phyloP scores from a whole-genome alignment of 1,140 invertebrate genomes.

The Diachasmimorpha longicaudata region DNA sequence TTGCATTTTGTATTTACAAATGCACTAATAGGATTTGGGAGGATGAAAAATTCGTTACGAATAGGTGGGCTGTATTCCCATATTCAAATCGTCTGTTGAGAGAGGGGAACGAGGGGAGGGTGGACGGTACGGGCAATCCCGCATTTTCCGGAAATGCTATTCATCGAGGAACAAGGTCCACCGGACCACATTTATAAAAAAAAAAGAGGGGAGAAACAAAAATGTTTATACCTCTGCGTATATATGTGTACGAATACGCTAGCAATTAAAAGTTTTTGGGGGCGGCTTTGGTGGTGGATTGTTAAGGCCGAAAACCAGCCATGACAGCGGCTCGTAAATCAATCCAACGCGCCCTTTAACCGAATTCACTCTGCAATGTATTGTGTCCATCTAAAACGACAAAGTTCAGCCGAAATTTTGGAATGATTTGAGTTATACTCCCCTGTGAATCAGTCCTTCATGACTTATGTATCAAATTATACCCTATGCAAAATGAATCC shows the following conservation, averaged over 20 bases:
- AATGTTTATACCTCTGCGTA: not conserved
- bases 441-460: no score
- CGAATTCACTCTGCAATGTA: not conserved
- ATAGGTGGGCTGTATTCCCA: not conserved
- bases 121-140: not conserved
- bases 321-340: conserved; percentile 32
- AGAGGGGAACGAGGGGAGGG: not conserved
- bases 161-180: conserved; percentile 15
- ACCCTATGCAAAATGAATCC: no score
- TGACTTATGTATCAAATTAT: no score
- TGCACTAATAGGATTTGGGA: not conserved
- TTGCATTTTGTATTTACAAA: not conserved
- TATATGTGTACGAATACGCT: conserved; percentile 4
- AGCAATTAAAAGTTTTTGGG: conserved; percentile 42
- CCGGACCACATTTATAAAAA: not conserved
- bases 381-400: not conserved
- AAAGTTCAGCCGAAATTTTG: conserved; percentile 11
- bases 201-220: not conserved
- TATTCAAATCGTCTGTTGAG: not conserved
- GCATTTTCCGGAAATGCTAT: conserved; percentile 10
- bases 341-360: conserved; percentile 28
- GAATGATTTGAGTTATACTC: not conserved
- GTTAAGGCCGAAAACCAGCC: conserved; percentile 28
- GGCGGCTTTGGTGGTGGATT: conserved; percentile 14
- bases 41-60: not conserved